A percentile compares a stretch with the other conserved stretches of the same genome.
Conservation (phyloP, 2,113 vertebrate genomes). For the Dipodomys stephensi region DNA sequence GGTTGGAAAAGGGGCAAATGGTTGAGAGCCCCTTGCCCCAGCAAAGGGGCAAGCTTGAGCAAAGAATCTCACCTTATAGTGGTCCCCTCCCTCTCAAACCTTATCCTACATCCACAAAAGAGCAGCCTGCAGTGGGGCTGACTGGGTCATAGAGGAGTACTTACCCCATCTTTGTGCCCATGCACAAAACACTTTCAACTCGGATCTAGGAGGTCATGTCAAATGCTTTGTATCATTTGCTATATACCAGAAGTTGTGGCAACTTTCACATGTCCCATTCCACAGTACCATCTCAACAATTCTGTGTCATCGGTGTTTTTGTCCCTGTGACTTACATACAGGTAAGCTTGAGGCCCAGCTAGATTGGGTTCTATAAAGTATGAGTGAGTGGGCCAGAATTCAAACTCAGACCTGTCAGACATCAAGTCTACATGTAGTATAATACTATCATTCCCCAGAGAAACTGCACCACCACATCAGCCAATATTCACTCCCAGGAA, state of each 20-base stretch:
- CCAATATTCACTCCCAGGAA: neutral
- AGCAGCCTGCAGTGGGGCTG: fast-evolving
- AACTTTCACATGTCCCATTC: fast-evolving
- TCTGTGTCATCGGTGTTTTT: neutral
- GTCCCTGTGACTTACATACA: neutral
- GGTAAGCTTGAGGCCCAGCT: neutral
- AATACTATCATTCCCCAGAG: neutral
- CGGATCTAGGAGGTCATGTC: neutral
- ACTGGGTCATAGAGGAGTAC: neutral
- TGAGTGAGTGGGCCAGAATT: neutral
- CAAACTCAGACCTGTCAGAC: neutral
- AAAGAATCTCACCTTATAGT: neutral
- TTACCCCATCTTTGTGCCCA: neutral
- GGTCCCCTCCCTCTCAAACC: no score
- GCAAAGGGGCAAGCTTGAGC: no score
- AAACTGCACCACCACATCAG: neutral
- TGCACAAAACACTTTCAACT: neutral
- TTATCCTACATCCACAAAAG: neutral
- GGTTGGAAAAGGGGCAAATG: neutral
- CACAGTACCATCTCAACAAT: neutral
- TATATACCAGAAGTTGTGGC: fast-evolving
- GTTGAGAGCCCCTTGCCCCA: neutral
- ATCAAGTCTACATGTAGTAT: neutral
- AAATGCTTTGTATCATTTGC: neutral
- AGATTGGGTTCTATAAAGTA: neutral